Base-by-base conservation (phyloP, 2,113 vertebrate genomes). In the Porphyrio hochstetteri region DNA sequence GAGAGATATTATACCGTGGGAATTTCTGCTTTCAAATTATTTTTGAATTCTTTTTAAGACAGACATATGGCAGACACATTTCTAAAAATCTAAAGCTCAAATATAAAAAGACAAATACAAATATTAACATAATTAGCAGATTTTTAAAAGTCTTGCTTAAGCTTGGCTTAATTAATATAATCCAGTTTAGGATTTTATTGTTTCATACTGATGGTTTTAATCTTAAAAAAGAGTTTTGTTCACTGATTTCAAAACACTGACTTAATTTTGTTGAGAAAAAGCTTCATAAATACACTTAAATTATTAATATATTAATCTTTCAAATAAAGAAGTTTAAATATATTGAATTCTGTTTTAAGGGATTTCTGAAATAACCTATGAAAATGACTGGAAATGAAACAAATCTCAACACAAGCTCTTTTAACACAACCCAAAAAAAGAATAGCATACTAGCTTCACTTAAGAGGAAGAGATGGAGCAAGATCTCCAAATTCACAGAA, bases 11-110 rank as follows among this genome's bases (percentile, higher is more conserved):
- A 48, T 16, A 81, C 57, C 0, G 8, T 95, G 84, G 81, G 91
- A 94, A 94, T 61, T 89, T 82, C 78, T 86, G 68, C 65, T 76
- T 82, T 85, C 44, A 36, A 65, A 92, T 84, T 80, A 6, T 56
- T 83, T 68, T 33, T 57, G 16, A 93, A 78, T 92, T 92, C 7
- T 88, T 92, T 85, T 59, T 40, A 2, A 57, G 71, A 80, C 57
- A n/a, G 11, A 63, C 88, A 92, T 93, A 55, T 96, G 94, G 91
- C 5, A 78, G 46, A 77, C 90, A 90, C 17, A 78, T 69, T 81
- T 87, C 86, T 24, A 36, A 78, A 90, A 36, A 23, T 46, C 31
- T 53, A 59, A 83, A 68, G 35, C 20, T 90, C 56, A 86, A 83
- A 81, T 67, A 88, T 70, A 42, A 81, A 88, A 86, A 67, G 36